A percentile compares a stretch with the other conserved stretches of the same genome.
These are phyloP conservation scores for Coenonympha arcania DNA, from an alignment of 2,888 invertebrate genomes.

Conservation along the genomic window DNA sequence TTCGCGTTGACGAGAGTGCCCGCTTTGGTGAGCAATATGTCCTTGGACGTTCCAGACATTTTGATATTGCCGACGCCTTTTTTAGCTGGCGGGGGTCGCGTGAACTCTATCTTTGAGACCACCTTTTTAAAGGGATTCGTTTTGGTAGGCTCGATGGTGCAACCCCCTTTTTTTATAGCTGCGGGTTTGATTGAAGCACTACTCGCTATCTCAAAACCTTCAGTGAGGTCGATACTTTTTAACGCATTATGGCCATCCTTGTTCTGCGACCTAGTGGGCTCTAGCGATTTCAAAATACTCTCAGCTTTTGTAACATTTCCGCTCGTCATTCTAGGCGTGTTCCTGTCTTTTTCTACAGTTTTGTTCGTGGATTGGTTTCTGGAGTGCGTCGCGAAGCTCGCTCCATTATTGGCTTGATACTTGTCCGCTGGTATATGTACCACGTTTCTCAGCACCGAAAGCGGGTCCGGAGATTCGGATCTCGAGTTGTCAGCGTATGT, in stretches of 20 bases:
- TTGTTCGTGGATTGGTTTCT: too few species aligned
- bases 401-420: too few species aligned
- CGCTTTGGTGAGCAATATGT: slow-evolving; percentile 30
- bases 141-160: too few species aligned
- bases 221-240: slow-evolving; percentile 22
- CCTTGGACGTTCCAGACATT: slow-evolving; percentile 36
- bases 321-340: background rate
- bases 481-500: too few species aligned
- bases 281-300: background rate
- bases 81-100: background rate
- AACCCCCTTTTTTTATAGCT: too few species aligned
- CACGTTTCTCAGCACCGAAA: slow-evolving; percentile 49
- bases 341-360: background rate
- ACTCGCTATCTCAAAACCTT: background rate
- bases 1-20: slow-evolving; percentile 5
- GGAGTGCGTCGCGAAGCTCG: too few species aligned
- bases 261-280: background rate
- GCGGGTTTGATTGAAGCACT: too few species aligned
- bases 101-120: too few species aligned
- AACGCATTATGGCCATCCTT: too few species aligned
- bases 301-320: background rate
- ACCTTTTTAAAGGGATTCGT: too few species aligned
- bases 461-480: slow-evolving; percentile 33
- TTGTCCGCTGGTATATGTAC: slow-evolving; percentile 49
- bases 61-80: background rate